These are phyloP conservation scores for Globodera rostochiensis DNA, from an alignment of 1,140 invertebrate species.

Conservation along the genomic window DNA sequence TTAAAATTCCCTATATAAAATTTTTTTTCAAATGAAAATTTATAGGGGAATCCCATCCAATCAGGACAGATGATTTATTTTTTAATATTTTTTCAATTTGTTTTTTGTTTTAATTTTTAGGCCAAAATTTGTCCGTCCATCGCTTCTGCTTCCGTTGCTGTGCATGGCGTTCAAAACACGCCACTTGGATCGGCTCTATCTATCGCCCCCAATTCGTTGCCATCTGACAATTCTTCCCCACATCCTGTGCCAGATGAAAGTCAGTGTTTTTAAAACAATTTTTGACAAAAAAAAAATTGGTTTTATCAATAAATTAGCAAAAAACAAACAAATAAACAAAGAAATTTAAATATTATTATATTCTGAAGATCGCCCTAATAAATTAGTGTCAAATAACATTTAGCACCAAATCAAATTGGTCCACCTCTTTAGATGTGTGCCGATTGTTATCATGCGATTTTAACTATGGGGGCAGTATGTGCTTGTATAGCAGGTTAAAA, in stretches of 20 bases:
- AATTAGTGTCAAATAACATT: too few relatives aligned
- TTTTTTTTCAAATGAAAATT: neutral
- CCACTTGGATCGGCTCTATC: neutral
- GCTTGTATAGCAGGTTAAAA: conserved; percentile 48
- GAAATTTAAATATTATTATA: too few relatives aligned
- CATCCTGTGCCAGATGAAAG: conserved; percentile 26
- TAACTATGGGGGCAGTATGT: conserved; percentile 50
- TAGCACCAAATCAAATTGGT: too few relatives aligned
- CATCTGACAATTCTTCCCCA: neutral
- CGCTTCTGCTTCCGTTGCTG: conserved; percentile 4
- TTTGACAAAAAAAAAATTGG: too few relatives aligned
- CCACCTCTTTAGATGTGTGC: conserved; percentile 51
- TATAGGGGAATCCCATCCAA: too few relatives aligned
- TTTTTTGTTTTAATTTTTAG: neutral
- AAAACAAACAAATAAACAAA: too few relatives aligned
- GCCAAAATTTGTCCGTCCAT: conserved; percentile 16
- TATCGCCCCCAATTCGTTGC: neutral
- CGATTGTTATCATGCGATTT: conserved; percentile 56
- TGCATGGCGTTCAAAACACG: neutral
- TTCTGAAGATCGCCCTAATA: too few relatives aligned
- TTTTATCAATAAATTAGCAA: too few relatives aligned
- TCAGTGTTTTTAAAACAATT: neutral
- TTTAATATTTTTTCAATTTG: too few relatives aligned
- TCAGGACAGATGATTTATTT: too few relatives aligned
- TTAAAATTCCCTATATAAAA: neutral